Evolutionary conservation across 2,113 vertebrate genomes (phyloP).

Genomic region (Speoplatyrhinus poulsoni): DNA sequence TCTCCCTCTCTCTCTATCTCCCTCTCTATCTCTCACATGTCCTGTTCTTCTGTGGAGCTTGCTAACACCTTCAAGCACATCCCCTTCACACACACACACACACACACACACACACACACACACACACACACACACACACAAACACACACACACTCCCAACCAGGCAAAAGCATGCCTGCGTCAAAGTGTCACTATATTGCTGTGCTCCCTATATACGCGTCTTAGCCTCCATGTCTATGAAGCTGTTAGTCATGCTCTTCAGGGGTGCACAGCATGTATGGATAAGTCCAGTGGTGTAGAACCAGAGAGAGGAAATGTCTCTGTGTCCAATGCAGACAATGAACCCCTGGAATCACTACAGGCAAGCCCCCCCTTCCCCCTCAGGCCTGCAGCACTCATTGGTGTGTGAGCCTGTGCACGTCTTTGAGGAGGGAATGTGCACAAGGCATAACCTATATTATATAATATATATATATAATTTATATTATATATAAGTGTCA

Average conservation of each 20-base stretch:
- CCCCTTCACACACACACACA: background rate
- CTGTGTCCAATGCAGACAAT: slow-evolving; percentile 7
- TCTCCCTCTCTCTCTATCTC: no score
- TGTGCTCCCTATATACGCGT: background rate
- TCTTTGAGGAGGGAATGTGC: background rate
- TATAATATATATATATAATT: no score
- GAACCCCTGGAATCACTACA: background rate
- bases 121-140: background rate
- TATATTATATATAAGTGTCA: background rate
- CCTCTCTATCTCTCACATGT: background rate
- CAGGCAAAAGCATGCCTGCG: background rate
- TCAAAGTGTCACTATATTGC: slow-evolving; percentile 19
- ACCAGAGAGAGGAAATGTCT: slow-evolving; percentile 6
- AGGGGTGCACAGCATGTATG: slow-evolving; percentile 22
- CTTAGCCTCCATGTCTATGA: background rate
- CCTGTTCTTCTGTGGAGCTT: background rate
- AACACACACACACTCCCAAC: slow-evolving; percentile 5
- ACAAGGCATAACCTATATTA: background rate
- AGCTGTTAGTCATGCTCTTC: slow-evolving; percentile 2
- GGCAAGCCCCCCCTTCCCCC: background rate
- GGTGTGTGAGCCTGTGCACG: background rate
- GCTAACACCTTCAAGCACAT: background rate
- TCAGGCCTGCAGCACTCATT: background rate
- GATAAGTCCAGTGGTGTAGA: slow-evolving; percentile 19
- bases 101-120: slow-evolving; percentile 16